Percentiles rank a stretch among this genome's conserved stretches.
Evolutionary conservation across 2,888 invertebrate species (phyloP).

Genomic region (Clusia tigrina): DNA sequence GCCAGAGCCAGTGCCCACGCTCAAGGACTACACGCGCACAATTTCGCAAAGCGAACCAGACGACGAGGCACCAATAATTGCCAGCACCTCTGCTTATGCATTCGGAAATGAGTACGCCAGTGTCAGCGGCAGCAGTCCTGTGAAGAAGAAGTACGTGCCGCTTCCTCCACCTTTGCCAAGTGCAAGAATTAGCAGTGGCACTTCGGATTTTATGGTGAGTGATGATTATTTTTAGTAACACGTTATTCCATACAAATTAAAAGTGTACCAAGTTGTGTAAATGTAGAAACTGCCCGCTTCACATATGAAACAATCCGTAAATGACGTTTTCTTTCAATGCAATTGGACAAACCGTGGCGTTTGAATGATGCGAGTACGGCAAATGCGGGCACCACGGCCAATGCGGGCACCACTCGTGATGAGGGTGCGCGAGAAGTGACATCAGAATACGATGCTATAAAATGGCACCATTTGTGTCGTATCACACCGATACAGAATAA

Average conservation of each 20-base stretch:
- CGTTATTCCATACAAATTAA: not conserved
- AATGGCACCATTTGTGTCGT: too few relatives aligned
- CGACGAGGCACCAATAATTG: conserved; percentile 44
- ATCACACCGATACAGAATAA: too few relatives aligned
- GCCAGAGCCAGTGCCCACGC: conserved; percentile 37
- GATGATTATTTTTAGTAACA: not conserved
- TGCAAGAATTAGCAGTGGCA: conserved; percentile 45
- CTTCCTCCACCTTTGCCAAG: conserved; percentile 34
- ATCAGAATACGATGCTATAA: too few relatives aligned
- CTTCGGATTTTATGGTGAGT: conserved; percentile 55
- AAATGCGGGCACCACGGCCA: too few relatives aligned
- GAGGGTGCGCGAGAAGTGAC: too few relatives aligned
- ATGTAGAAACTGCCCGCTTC: too few relatives aligned
- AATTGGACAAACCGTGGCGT: too few relatives aligned
- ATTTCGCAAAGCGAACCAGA: conserved; percentile 53
- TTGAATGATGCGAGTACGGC: too few relatives aligned
- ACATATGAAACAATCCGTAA: too few relatives aligned
- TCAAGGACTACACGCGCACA: conserved; percentile 55
- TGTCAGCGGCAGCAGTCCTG: conserved; percentile 30
- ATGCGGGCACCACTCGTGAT: too few relatives aligned
- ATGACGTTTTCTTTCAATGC: too few relatives aligned
- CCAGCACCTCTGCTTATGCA: not conserved
- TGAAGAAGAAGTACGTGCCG: conserved; percentile 54
- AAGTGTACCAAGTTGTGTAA: too few relatives aligned
- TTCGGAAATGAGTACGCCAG: not conserved